Evolutionary conservation across 2,888 invertebrate species (phyloP), one percentile per base, ranked within the genome.

Genomic region (Spodoptera littoralis): DNA sequence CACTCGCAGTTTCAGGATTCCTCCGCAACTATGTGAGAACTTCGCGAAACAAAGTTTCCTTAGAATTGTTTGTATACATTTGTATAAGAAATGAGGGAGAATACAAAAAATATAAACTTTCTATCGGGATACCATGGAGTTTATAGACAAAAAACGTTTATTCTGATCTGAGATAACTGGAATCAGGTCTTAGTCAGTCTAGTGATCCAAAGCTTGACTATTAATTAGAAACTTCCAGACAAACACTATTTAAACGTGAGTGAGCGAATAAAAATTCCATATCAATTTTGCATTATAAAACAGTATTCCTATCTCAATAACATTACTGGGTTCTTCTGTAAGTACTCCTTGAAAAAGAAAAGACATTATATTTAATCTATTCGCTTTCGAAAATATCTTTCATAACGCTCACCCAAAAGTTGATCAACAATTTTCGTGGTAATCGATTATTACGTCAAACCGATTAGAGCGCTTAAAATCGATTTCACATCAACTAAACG

Each of bases 11-110:
- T 89, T 88, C 87, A 88, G 88, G 90, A 91, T 90, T 89, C 89
- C 87, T 84, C 85, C 77, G 77, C 83, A 84, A 84, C 88, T 84
- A 90, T 91, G 90, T 89, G 89, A 90, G 90, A 90, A 90, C 88
- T 88, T 88, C 83, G 84, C 86, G 86, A 87, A 89, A 88, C 88
- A 87, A 85, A 84, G 85, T 79, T 85, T 83, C 84, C 83, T 82
- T 84, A 78, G 88, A 87, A 91, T 90, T 88, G 88, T 91, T 90
- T 86, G 90, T 89, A 90, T 90, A 90, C 84, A 92, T 92, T 92
- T 90, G 90, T 90, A 85, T 91, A 89, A 89, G 89, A 89, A 91
- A 92, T 92, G 89, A 91, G 90, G 70, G 83, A 79, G 79, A 84
- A 82, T 87, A 86, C 83, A 86, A 86, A 86, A 90, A 90, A 82